phyloP scores from a whole-genome alignment of 1,140 invertebrate genomes.

The Pseudomyrmex concolor region DNA sequence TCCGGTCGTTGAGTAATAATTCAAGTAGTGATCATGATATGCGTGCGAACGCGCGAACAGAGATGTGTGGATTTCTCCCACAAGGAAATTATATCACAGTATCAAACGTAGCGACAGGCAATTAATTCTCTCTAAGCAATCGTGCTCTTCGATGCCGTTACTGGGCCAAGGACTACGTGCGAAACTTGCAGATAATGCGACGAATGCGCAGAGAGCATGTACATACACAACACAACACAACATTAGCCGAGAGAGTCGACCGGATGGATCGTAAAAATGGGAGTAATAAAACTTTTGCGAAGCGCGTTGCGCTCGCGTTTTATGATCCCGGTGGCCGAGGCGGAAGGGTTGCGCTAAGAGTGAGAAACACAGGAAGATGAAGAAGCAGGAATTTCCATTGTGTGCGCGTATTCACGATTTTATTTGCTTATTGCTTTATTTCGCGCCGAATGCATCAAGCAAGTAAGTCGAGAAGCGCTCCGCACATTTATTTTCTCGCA shows the following conservation, averaged over 20 bases:
- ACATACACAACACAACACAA: too few species aligned
- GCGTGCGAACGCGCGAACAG: not conserved
- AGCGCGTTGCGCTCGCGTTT: slow-evolving; percentile 75
- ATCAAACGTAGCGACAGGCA: slow-evolving; percentile 11
- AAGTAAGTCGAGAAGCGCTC: slow-evolving; percentile 36
- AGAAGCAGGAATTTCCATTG: slow-evolving; percentile 71
- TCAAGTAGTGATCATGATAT: too few species aligned
- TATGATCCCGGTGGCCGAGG: slow-evolving; percentile 69
- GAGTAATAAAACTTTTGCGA: slow-evolving; percentile 79
- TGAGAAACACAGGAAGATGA: not conserved
- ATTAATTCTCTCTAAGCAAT: slow-evolving; percentile 16
- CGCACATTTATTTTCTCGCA: slow-evolving; percentile 48
- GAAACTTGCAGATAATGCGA: slow-evolving; percentile 35
- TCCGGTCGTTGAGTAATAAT: not conserved
- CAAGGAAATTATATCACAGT: slow-evolving; percentile 9
- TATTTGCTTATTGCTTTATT: slow-evolving; percentile 82
- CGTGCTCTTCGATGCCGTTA: slow-evolving; percentile 33
- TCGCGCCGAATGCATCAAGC: slow-evolving; percentile 58
- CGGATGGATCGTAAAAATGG: slow-evolving; percentile 62
- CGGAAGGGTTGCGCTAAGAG: slow-evolving; percentile 23
- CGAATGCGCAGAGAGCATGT: slow-evolving; percentile 33
- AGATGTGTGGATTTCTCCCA: slow-evolving; percentile 9
- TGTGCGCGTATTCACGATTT: slow-evolving; percentile 76
- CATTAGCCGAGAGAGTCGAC: slow-evolving; percentile 15
- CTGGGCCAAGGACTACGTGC: slow-evolving; percentile 47